Percentiles rank a stretch among this genome's conserved stretches.
Conservation (phyloP, 2,888 invertebrate species). For the Cacoxenus indagator region DNA sequence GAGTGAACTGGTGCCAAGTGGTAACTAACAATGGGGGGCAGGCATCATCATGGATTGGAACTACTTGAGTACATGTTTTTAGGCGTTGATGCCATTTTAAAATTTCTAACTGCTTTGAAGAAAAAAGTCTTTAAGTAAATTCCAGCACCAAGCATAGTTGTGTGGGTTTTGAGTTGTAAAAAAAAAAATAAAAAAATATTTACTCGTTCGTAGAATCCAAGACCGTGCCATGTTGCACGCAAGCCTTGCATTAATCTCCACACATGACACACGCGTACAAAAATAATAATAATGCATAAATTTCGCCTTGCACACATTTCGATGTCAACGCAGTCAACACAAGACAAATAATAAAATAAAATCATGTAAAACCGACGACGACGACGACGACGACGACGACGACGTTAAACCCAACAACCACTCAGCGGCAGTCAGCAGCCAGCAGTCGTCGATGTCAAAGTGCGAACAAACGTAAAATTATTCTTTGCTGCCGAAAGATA, state of each 20-base stretch:
- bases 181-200: too few relatives aligned
- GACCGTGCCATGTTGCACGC: constrained; percentile 40
- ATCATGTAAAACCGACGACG: neutral
- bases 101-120: too few relatives aligned
- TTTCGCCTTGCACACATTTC: constrained; percentile 27
- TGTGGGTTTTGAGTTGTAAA: neutral
- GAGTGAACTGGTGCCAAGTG: too few relatives aligned
- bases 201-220: neutral
- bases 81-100: too few relatives aligned
- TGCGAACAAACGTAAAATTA: constrained; percentile 62
- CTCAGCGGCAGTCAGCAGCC: constrained; percentile 22
- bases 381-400: constrained; percentile 36
- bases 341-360: constrained; percentile 13
- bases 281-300: constrained; percentile 44
- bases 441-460: constrained; percentile 51
- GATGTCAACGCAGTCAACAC: constrained; percentile 16
- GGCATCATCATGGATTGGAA: too few relatives aligned
- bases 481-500: constrained; percentile 61
- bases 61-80: too few relatives aligned
- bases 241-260: constrained; percentile 13
- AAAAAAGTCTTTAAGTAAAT: too few relatives aligned
- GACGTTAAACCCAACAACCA: constrained; percentile 12
- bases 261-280: neutral
- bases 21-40: too few relatives aligned
- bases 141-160: neutral